Evolutionary conservation across 2,113 vertebrate species (phyloP), one percentile per base, ranked within the genome.

Genomic region (Misgurnus anguillicaudatus): DNA sequence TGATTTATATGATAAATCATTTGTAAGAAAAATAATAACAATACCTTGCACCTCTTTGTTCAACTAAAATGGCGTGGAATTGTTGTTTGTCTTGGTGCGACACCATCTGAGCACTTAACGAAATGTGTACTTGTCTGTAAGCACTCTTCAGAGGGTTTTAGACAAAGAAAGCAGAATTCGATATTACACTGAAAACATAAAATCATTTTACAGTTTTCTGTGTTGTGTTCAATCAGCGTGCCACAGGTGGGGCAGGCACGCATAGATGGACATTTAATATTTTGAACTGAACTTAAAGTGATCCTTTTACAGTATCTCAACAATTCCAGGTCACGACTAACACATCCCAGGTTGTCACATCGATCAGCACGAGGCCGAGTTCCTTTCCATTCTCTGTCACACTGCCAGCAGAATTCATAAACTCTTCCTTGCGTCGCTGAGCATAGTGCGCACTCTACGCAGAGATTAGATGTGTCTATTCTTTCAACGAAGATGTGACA

Each of bases 361-460:
- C 24, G 19, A 13, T 62, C 60, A 62, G 60, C 1, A 9, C 60
- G 60, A 62, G 60, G 60, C 2, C 21, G 58, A 5, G 1, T 2
- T 13, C 62, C 62, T 39, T 64, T 38, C 62, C 62, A 64, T 14
- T 64, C 62, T 38, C 36, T 64, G 2, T 31, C 1, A 62, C 60
- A 62, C 24, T 62, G 60, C 60, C 60, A 62, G 60, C 60, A 62
- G 24, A 64, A 64, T 13, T 64, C 13, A 16, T 7, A 64, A 36
- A 3, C 39, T 13, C 9, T 64, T 2, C 11, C 38, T 11, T 64
- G 39, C 14, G 1, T 39, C 2, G 14, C 36, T 8, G 62, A 14
- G 14, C 62, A 64, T 0, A 64, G 0, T 2, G 62, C 1, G 62
- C 62, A 64, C 3, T 16, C 0, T 0, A 64, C 62, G 17, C 62